Evolutionary conservation across 2,113 vertebrate species (phyloP).

Genomic region (Nesoenas mayeri): DNA sequence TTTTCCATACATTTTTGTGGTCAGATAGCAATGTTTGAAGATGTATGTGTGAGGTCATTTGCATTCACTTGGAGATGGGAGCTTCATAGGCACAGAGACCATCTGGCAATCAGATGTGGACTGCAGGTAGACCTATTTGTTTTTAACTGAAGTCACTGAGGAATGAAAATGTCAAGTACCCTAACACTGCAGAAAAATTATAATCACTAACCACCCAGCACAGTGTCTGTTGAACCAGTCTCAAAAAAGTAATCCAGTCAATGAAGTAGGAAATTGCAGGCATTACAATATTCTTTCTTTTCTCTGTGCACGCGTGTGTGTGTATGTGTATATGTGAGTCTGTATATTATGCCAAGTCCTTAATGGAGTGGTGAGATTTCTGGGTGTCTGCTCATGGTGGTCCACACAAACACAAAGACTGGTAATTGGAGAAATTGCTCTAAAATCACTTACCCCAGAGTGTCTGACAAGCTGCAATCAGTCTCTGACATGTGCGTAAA

Average conservation of each 20-base stretch:
- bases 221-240: neutral
- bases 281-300: neutral
- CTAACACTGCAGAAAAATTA: constrained; percentile 63
- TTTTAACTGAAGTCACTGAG: constrained; percentile 43
- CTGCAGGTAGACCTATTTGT: constrained; percentile 69
- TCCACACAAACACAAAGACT: constrained; percentile 26
- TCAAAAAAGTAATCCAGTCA: constrained; percentile 17
- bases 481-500: constrained; percentile 67
- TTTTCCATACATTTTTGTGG: constrained; percentile 64
- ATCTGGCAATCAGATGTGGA: constrained; percentile 75
- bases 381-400: constrained; percentile 38
- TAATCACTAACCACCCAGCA: constrained; percentile 67
- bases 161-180: constrained; percentile 72
- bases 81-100: constrained; percentile 39
- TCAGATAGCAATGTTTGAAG: constrained; percentile 72
- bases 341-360: constrained; percentile 29
- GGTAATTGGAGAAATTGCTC: constrained; percentile 81
- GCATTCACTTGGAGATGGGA: constrained; percentile 59
- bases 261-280: constrained; percentile 35
- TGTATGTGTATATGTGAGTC: neutral
- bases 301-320: rapidly evolving
- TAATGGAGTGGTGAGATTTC: constrained; percentile 42
- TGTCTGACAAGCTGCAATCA: constrained; percentile 70
- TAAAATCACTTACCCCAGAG: constrained; percentile 67
- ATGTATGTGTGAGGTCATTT: constrained; percentile 74